These are phyloP conservation scores for Helogale parvula DNA, from an alignment of 2,113 vertebrate genomes.

Conservation along the genomic window DNA sequence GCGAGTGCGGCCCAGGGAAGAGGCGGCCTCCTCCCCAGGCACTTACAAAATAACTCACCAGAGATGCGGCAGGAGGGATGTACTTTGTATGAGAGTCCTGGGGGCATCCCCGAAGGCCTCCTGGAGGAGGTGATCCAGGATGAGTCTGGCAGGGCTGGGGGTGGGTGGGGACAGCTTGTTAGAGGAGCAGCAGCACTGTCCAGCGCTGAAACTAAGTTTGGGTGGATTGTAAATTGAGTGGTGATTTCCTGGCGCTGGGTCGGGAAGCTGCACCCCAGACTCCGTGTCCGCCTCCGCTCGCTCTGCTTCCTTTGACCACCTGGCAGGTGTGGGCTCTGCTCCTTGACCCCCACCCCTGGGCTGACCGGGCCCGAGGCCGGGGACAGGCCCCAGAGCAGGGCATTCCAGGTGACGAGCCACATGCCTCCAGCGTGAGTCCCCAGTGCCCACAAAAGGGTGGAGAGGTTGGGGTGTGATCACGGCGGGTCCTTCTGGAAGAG, in stretches of 20 bases:
- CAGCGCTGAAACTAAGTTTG: not conserved
- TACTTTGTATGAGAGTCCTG: fast-evolving
- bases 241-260: fast-evolving
- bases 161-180: too few relatives aligned
- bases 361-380: fast-evolving
- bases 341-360: not conserved
- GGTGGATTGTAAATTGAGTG: fast-evolving
- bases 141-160: not conserved
- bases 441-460: not conserved
- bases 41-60: fast-evolving
- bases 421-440: not conserved
- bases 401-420: fast-evolving
- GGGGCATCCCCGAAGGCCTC: not conserved
- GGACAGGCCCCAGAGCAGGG: not conserved
- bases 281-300: fast-evolving
- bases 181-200: not conserved
- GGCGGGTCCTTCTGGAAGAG: fast-evolving
- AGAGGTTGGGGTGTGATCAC: fast-evolving
- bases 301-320: fast-evolving
- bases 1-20: not conserved
- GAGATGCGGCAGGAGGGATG: fast-evolving
- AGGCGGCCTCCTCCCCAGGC: not conserved
- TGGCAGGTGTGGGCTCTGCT: not conserved
- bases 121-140: not conserved
- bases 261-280: fast-evolving